Evolutionary conservation across 2,888 invertebrate species (phyloP), one percentile per base, ranked within the genome.

Genomic region (Pachliopta kotzebuea): DNA sequence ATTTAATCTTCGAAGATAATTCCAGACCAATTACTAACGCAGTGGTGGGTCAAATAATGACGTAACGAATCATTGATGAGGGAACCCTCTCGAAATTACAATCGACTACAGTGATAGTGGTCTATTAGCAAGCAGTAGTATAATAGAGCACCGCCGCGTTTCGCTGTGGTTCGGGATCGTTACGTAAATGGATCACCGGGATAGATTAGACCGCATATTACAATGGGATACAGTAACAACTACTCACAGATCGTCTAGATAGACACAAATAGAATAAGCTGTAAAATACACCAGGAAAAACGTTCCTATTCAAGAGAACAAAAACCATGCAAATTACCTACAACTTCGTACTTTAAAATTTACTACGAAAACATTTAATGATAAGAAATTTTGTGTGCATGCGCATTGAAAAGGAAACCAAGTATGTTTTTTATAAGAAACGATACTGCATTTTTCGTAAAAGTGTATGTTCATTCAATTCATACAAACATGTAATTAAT

Each of bases 101-200:
- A 81, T 80, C 81, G 78, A 80, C 74, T 84, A 77, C 79, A 73
- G 69, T 71, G 77, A 78, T 76, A 71, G 72, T 74, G 74, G 75
- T 75, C 78, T 81, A 83, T 84, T 82, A 82, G 72, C 71, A 69
- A 74, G 73, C 70, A 77, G 74, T 75, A 76, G 71, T 76, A 76
- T 80, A 81, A 81, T 79, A 76, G 75, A 63, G 68, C 67, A 69
- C 62, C 67, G 70, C 70, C 65, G 72, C 73, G 72, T 72, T 71
- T 73, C 76, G 69, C 69, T 77, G 81, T 74, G 81, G 81, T 77
- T 76, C 71, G 75, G 73, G 77, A 77, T 80, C 76, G 80, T 86
- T 83, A 83, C 79, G 78, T 79, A 83, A 86, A 85, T 85, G 79
- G 78, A 81, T 80, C 76, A 74, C 74, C 69, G 71, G 72, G 69